Base-by-base conservation (phyloP, 2,113 vertebrate species). In the Campylorhamphus procurvoides region DNA sequence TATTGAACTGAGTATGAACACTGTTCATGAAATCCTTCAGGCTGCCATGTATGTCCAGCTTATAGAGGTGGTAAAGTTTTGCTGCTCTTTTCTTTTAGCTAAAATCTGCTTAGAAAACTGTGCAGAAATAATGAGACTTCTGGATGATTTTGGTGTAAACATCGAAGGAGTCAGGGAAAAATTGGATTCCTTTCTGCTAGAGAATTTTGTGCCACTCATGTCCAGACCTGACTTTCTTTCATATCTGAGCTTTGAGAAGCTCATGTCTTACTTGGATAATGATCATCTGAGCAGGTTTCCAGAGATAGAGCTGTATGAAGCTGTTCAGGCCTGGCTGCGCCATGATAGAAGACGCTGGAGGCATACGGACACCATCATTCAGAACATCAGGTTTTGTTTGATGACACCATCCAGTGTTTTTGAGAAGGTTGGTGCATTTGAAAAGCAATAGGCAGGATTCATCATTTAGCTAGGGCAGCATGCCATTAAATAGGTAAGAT, bases 71-170 rank as follows among this genome's bases (percentile, higher is more conserved):
- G 99, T 99, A 97, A 99, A 99, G 97, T 99, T 99, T 98, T 99
- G 99, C 98, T 99, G 99, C 96, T 99, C 99, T 94, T 99, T 99
- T 97, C 98, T 99, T 53, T 98, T 99, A 98, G 99, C 99, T 50
- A 99, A 99, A 98, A 99, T 99, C 97, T 99, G 99, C 95, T 98
- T 99, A 98, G 99, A 99, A 98, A 99, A 99, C 97, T 99, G 99
- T 93, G 99, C 99, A 24, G 99, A 99, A 98, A 99, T 99, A 94
- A 99, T 99, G 99, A 98, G 99, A 84, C 98, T 99, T 80, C 98
- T 99, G 98, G 99, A 99, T 98, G 99, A 99, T 98, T 99, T 99
- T 89, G 99, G 99, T 95, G 99, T 99, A 93, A 99, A 99, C 75
- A 99, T 99, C 93, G 99, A 99, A 97, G 99, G 99, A 90, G 99